Evolutionary conservation across 2,113 vertebrate species (phyloP), one percentile per base, ranked within the genome.

Genomic region (Psammodynastes pulverulentus): DNA sequence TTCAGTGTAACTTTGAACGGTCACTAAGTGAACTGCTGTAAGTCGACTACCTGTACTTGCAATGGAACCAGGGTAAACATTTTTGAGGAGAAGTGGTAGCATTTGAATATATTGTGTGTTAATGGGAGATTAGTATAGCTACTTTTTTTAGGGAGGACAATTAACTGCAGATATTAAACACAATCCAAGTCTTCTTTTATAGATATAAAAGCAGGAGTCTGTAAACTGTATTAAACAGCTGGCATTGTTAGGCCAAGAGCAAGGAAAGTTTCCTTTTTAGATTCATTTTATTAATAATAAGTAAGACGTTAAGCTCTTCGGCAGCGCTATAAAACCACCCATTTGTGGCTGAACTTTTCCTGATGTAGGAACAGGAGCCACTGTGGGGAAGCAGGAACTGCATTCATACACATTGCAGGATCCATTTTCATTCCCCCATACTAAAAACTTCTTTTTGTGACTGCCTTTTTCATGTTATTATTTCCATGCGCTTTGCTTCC

Each of bases 361-460:
- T 49, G 5, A 24, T 52, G 5, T 26, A 43, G 24, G 34, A 12
- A 9, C 7, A 43, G 34, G 9, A 24, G 43, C 3, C 7, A 84
- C n/a, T 19, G 1, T 52, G 2, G 23, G 23, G 46, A 84, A 85
- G 53, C 12, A 86, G 26, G 5, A 43, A 52, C n/a, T 92, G 29
- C 26, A 89, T 3, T 58, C 43, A n/a, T 85, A n/a, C 39, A 89
- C 24, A 49, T 12, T 49, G 43, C n/a, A 85, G 52, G 34, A 17
- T 89, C 39, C 72, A 21, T 89, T 85, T 92, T 89, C 88, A 89
- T 92, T 39, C 26, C 91, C 29, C 58, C n/a, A 5, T 86, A 29
- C 51, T 53, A 84, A 86, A 87, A 92, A 89, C 49, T n/a, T 58
- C 13, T 39, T 89, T 39, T 39, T 79, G 46, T 58, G 1, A 29